Conservation (phyloP, 2,113 vertebrate species). For the Trochalopteron elliotii region DNA sequence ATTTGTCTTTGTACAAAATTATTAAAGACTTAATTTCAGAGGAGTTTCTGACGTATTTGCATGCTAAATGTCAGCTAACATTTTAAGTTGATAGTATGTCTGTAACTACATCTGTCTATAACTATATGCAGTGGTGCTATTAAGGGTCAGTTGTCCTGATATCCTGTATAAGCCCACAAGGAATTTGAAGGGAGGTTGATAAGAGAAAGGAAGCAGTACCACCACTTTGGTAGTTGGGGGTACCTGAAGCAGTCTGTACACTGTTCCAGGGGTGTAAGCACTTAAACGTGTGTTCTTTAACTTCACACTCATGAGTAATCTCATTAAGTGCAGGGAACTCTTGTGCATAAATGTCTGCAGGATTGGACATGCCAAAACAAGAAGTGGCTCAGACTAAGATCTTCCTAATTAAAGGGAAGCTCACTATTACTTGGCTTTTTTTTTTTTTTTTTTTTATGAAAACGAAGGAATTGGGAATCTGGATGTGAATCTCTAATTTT, state of each 20-base stretch:
- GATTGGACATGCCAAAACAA: slow-evolving; percentile 51
- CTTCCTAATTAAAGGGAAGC: slow-evolving; percentile 43
- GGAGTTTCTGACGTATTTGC: neutral
- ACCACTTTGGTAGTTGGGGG: neutral
- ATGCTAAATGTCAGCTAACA: neutral
- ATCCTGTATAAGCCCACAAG: neutral
- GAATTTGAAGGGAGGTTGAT: neutral
- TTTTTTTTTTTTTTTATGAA: neutral
- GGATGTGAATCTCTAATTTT: neutral
- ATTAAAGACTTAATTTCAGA: neutral
- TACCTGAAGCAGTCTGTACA: neutral
- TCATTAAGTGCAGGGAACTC: slow-evolving; percentile 54
- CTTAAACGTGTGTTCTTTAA: slow-evolving; percentile 33
- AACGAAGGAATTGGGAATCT: neutral
- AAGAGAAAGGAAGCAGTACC: neutral
- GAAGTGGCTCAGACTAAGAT: slow-evolving; percentile 33
- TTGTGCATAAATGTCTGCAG: slow-evolving; percentile 32
- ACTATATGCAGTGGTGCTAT: neutral
- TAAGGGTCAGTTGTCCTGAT: neutral
- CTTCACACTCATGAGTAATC: slow-evolving; percentile 55
- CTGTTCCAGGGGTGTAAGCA: neutral
- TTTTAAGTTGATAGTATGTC: neutral
- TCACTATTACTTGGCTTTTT: neutral
- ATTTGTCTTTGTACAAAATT: neutral
- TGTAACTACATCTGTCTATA: neutral